phyloP scores from a whole-genome alignment of 2,113 vertebrate genomes.

The Ptilorrhoa leucosticta region DNA sequence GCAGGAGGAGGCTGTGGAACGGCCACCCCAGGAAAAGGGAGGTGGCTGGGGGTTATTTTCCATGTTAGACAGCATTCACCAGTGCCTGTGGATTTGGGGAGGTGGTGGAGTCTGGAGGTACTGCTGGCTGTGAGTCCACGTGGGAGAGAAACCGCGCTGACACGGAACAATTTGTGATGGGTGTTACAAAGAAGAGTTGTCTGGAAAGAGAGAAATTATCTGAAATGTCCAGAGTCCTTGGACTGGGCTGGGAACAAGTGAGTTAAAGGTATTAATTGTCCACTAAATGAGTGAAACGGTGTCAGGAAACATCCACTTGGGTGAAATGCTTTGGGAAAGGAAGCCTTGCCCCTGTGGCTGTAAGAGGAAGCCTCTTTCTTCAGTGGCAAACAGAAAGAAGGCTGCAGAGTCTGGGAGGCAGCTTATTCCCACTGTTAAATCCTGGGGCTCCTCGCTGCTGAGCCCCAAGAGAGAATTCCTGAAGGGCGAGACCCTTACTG shows the following conservation, averaged over 20 bases:
- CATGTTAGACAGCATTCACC: neutral
- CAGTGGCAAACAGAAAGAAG: neutral
- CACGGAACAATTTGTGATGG: neutral
- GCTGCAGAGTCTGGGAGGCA: neutral
- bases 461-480: neutral
- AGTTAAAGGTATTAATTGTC: neutral
- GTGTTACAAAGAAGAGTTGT: neutral
- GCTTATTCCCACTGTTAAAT: neutral
- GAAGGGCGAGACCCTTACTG: neutral
- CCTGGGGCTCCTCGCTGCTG: neutral
- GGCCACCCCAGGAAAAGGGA: neutral
- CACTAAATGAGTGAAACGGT: rapidly evolving
- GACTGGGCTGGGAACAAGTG: neutral
- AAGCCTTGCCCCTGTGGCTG: neutral
- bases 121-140: rapidly evolving
- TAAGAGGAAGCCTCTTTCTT: neutral
- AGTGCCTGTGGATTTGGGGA: neutral
- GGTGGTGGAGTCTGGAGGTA: neutral
- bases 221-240: rapidly evolving
- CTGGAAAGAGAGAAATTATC: neutral
- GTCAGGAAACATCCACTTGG: neutral
- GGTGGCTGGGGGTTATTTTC: neutral
- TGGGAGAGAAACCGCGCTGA: rapidly evolving
- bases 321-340: neutral
- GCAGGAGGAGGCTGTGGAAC: neutral